Base-by-base conservation (phyloP, 2,113 vertebrate genomes). In the Zosterops japonicus region DNA sequence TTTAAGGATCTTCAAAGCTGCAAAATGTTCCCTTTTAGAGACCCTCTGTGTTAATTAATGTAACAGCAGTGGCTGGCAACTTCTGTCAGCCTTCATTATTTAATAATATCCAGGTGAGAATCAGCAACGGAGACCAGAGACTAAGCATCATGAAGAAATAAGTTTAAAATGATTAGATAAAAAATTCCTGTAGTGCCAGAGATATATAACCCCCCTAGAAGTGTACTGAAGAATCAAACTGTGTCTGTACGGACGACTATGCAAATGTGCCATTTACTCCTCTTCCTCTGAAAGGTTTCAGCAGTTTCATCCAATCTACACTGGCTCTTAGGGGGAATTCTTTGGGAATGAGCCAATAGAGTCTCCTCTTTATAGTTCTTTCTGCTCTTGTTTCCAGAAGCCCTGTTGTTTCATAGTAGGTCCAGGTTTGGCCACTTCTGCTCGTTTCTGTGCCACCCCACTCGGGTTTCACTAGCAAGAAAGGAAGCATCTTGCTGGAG, bases 101-200 rank as follows among this genome's bases (percentile, higher is more conserved):
- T 59, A 59, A 44, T 69, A 52, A 64, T 36, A 55, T 14, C 63
- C 46, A 82, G 33, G 10, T 46, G 39, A 75, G 29, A 28, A 39
- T 52, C 39, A 50, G 8, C 0, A 0, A 6, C 0, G 0, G 50
- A 82, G n/a, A 63, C 24, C 57, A n/a, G 46, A 70, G 28, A 44
- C 8, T 57, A 57, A 79, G 67, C n/a, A 67, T 49, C 15, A 50
- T 18, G 9, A 53, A 75, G 25, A 78, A 87, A 65, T 61, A 27
- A 7, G 1, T 71, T 75, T 85, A 29, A 86, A 88, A 67, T 71
- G 0, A 71, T 52, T 28, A 59, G 46, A 46, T 41, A 67, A 70
- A 64, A 69, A 69, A 56, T 35, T 52, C 27, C 13, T 8, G 4
- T 9, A 23, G 19, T 46, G n/a, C 2, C 20, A 53, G 47, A 39